Evolutionary conservation across 1,140 invertebrate genomes (phyloP), one percentile per base, ranked within the genome.

Genomic region (Ectropis grisescens): DNA sequence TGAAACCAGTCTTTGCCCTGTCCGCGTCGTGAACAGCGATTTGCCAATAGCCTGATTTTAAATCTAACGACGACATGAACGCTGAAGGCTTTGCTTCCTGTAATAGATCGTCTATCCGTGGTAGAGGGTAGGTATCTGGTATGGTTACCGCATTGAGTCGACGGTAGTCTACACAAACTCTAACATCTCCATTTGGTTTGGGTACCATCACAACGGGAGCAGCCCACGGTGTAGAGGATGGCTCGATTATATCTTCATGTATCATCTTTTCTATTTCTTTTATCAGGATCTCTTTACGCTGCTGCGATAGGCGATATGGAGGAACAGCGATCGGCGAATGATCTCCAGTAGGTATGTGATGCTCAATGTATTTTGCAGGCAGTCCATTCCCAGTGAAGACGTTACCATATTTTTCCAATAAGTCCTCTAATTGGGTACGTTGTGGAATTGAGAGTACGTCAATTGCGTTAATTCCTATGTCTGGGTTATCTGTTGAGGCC

Each of bases 101-200:
- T 4, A 86, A 44, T 5, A 72, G 33, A 15, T 83, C 76, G 19
- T 84, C 79, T 2, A 85, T 82, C 3, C 64, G 30, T 2, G 82
- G 81, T 3, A 85, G 34, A 0, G 84, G 82, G 35, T 67, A 85
- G 4, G 23, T 14, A 29, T 79, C 65, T 4, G 47, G 37, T n/a
- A 50, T 35, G 0, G 72, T 74, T 4, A 68, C 43, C 0, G 45
- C 13, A 29, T 76, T 80, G 0, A 78, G 26, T 10, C 71, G 31
- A 1, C 45, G 16, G 25, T 53, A 48, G 12, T 47, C 50, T 2
- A 47, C 14, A 15, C 44, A 53, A 2, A 44, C 37, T 41, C 49
- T 29, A n/a, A 19, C 11, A 1, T 9, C 19, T 8, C 49, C 43
- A 26, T 43, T 11, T 11, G 33, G 33, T 12, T 52, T 52, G 1